These are phyloP conservation scores for Chamaea fasciata DNA, from an alignment of 2,113 vertebrate species.

Conservation along the genomic window DNA sequence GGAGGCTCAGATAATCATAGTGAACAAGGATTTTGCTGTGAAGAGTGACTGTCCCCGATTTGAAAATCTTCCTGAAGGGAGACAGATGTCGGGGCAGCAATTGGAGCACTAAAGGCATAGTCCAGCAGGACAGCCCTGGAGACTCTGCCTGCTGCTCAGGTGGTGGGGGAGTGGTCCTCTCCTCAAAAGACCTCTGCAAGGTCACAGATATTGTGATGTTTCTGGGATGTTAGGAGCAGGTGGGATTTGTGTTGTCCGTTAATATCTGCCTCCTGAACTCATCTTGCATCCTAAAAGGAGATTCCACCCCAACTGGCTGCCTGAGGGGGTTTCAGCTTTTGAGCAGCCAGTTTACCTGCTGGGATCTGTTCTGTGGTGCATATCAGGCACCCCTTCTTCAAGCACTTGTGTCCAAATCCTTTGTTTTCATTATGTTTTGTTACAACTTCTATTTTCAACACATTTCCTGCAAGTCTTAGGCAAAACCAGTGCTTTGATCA, in stretches of 20 bases:
- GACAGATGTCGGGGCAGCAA: not conserved
- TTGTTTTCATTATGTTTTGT: not conserved
- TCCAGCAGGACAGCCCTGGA: not conserved
- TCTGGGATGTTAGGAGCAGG: not conserved
- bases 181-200: not conserved
- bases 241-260: not conserved
- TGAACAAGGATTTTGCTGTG: not conserved
- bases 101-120: not conserved
- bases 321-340: accelerated
- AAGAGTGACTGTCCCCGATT: not conserved
- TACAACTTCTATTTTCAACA: not conserved
- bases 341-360: not conserved
- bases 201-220: not conserved
- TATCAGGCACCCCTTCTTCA: not conserved
- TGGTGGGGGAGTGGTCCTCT: not conserved
- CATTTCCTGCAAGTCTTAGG: accelerated
- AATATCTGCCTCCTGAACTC: not conserved
- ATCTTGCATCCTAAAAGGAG: not conserved
- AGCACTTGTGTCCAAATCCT: not conserved
- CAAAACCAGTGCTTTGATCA: not conserved
- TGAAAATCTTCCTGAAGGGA: not conserved
- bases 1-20: not conserved
- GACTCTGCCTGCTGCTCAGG: not conserved
- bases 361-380: too few species aligned
- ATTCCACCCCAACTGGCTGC: not conserved